These are phyloP conservation scores for Temnothorax rugatulus DNA, from an alignment of 2,888 invertebrate genomes.

Conservation along the genomic window DNA sequence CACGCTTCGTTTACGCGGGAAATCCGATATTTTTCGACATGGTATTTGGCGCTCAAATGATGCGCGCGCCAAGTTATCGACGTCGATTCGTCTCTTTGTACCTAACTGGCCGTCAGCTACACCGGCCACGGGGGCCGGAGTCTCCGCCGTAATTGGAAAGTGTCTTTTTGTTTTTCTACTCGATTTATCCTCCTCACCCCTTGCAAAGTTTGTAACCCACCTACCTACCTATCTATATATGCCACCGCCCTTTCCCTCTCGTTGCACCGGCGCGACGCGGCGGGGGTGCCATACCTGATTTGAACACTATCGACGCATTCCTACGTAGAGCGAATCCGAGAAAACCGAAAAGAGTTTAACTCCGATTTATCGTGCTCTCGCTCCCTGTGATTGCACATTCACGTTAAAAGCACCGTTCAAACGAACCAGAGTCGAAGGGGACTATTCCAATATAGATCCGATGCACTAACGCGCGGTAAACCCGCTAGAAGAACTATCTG, in stretches of 20 bases:
- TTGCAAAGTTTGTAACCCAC: slow-evolving; percentile 43
- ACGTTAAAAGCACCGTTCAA: slow-evolving; percentile 39
- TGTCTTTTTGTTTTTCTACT: slow-evolving; percentile 49
- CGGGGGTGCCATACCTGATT: slow-evolving; percentile 10
- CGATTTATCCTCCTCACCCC: slow-evolving; percentile 19
- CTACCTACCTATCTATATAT: slow-evolving; percentile 9
- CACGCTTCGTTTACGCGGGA: slow-evolving; percentile 56
- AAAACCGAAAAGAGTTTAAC: slow-evolving; percentile 27
- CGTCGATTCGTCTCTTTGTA: slow-evolving; percentile 76
- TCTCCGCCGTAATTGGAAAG: slow-evolving; percentile 50
- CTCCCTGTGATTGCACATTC: slow-evolving; percentile 42
- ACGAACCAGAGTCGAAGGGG: slow-evolving; percentile 19
- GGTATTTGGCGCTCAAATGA: slow-evolving; percentile 60
- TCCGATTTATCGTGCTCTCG: slow-evolving; percentile 29
- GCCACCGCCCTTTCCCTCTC: not conserved
- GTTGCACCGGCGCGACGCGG: not conserved
- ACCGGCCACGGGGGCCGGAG: slow-evolving; percentile 6
- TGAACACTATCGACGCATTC: slow-evolving; percentile 47
- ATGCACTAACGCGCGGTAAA: slow-evolving; percentile 36
- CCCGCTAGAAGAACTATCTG: not conserved
- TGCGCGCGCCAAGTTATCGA: slow-evolving; percentile 64
- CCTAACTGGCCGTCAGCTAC: slow-evolving; percentile 54
- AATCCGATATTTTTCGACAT: slow-evolving; percentile 58
- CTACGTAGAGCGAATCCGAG: slow-evolving; percentile 33
- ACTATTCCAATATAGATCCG: slow-evolving; percentile 33